These are phyloP conservation scores for Silurus glanis DNA, from an alignment of 2,113 vertebrate species.

Conservation along the genomic window DNA sequence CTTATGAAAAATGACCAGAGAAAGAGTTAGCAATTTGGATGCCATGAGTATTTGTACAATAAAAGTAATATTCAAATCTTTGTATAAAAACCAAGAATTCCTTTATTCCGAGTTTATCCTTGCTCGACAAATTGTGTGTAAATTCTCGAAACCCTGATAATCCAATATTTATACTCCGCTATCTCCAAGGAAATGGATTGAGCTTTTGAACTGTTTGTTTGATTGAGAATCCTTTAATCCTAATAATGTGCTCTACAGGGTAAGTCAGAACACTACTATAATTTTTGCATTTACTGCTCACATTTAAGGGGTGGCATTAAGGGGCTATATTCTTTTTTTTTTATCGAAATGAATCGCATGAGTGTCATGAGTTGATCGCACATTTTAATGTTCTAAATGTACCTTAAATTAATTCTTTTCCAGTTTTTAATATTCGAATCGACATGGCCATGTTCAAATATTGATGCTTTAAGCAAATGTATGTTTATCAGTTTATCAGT, in stretches of 20 bases:
- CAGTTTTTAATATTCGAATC: no score
- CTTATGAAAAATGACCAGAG: constrained; percentile 55
- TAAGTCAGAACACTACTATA: neutral
- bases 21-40: neutral
- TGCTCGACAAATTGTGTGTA: neutral
- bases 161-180: neutral
- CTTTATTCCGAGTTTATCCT: neutral
- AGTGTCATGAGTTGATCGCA: no score
- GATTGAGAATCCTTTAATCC: neutral
- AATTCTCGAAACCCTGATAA: neutral
- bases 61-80: neutral
- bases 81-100: neutral
- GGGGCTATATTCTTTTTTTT: no score
- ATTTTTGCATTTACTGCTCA: neutral
- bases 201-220: neutral
- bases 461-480: no score
- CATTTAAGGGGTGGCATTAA: neutral
- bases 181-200: neutral
- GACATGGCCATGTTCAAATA: no score
- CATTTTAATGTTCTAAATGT: no score
- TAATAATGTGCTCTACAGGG: neutral
- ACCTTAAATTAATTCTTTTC: no score
- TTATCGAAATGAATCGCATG: no score
- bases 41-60: neutral
- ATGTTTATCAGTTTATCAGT: no score